Conservation (phyloP, 2,113 vertebrate species). For the Leucoraja erinaceus region DNA sequence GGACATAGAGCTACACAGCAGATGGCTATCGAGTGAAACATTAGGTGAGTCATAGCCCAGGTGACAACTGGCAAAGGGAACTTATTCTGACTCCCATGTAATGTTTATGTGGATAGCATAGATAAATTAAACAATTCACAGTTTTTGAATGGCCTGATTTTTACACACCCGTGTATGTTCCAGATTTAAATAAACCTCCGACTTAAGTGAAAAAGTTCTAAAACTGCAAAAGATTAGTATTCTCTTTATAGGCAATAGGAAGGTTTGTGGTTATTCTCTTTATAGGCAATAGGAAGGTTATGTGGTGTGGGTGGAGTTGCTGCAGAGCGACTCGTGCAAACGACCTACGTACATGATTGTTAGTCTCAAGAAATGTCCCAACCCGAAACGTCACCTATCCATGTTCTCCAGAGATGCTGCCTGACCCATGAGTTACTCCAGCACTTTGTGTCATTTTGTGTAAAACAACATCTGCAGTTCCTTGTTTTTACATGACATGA, state of each 20-base stretch:
- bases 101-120: neutral
- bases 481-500: no score
- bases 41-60: slow-evolving; percentile 37
- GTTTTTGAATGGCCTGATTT: slow-evolving; percentile 42
- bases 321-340: neutral
- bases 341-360: neutral
- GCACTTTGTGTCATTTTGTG: no score
- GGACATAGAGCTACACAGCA: slow-evolving; percentile 38
- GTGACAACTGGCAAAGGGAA: slow-evolving; percentile 41
- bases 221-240: neutral
- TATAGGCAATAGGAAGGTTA: neutral
- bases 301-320: neutral
- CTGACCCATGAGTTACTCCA: no score
- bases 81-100: slow-evolving; percentile 32
- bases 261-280: neutral
- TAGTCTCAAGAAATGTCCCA: no score
- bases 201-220: neutral
- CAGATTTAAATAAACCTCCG: neutral
- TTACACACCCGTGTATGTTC: slow-evolving; percentile 26
- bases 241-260: no score
- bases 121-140: slow-evolving; percentile 23
- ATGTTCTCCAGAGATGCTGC: no score
- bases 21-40: slow-evolving; percentile 42
- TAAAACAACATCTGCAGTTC: no score
- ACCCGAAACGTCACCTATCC: no score